Conservation (phyloP, 2,113 vertebrate species). For the Anser cygnoides region DNA sequence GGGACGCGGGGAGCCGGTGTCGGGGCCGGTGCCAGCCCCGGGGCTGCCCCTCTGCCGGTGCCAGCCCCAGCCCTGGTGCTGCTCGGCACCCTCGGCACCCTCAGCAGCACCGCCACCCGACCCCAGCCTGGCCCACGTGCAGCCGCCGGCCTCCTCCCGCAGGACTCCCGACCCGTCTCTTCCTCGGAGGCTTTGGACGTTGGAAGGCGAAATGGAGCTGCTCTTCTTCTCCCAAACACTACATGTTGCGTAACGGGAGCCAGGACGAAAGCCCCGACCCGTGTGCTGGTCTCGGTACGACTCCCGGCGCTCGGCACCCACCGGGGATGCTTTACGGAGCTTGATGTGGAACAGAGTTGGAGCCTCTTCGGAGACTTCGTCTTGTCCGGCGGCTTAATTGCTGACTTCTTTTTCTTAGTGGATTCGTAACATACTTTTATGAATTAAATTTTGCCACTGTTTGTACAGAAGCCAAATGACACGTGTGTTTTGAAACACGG, state of each 20-base stretch:
- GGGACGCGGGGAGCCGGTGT: too few species aligned
- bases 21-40: too few species aligned
- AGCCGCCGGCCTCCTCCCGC: background rate
- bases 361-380: background rate
- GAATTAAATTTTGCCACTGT: constrained; percentile 66
- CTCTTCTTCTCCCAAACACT: constrained; percentile 35
- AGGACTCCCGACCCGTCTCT: background rate
- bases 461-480: constrained; percentile 74
- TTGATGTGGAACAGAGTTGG: constrained; percentile 1
- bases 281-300: background rate
- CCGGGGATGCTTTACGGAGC: constrained; percentile 14
- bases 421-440: constrained; percentile 52
- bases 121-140: constrained; percentile 14
- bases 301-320: background rate
- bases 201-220: constrained; percentile 40
- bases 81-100: too few species aligned
- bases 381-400: background rate
- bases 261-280: background rate
- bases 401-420: constrained; percentile 4
- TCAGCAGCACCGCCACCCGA: too few species aligned
- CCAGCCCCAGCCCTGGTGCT: too few species aligned
- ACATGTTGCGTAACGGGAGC: constrained; percentile 2
- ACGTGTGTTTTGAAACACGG: constrained; percentile 65
- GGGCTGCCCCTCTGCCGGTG: too few species aligned
- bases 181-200: background rate